Evolutionary conservation across 2,797 vertebrate species (phyloP).

Genomic region (Sebastes aleutianus): DNA sequence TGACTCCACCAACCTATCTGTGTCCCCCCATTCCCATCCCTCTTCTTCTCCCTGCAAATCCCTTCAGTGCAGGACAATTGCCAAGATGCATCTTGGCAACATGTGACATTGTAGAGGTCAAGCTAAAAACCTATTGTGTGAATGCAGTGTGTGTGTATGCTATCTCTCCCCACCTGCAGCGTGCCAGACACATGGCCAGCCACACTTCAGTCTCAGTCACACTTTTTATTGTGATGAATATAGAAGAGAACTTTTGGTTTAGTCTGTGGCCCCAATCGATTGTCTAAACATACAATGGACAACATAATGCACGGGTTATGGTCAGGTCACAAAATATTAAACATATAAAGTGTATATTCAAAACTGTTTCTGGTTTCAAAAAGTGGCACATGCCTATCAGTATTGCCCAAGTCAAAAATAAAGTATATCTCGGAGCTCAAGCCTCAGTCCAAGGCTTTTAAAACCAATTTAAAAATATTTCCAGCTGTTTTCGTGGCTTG

Average conservation of each 20-base stretch:
- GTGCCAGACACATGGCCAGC: slow-evolving; percentile 41
- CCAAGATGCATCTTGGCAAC: slow-evolving; percentile 78
- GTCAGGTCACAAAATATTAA: not conserved
- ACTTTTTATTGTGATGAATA: slow-evolving; percentile 43
- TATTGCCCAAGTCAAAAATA: not conserved
- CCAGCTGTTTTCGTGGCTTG: not conserved
- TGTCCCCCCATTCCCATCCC: slow-evolving; percentile 37
- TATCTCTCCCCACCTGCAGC: slow-evolving; percentile 31
- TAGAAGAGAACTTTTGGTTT: slow-evolving; percentile 15
- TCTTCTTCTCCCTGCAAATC: slow-evolving; percentile 66
- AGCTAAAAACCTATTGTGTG: slow-evolving; percentile 59
- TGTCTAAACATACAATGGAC: slow-evolving; percentile 2
- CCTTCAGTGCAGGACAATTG: slow-evolving; percentile 77
- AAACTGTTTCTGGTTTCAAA: not conserved
- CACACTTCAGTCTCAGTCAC: slow-evolving; percentile 41
- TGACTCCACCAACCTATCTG: slow-evolving; percentile 59
- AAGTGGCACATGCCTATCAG: not conserved
- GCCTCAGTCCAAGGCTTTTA: not conserved
- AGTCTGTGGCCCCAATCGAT: not conserved
- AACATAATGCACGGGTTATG: not conserved
- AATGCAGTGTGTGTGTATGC: slow-evolving; percentile 6
- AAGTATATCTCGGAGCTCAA: not conserved
- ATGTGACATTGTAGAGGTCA: slow-evolving; percentile 81
- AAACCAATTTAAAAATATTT: not conserved
- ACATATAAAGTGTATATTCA: not conserved